Evolutionary conservation across 23 tunicate genomes (phyloP), one percentile per base, ranked within the genome.

Genomic region (Trididemnum clinides): DNA sequence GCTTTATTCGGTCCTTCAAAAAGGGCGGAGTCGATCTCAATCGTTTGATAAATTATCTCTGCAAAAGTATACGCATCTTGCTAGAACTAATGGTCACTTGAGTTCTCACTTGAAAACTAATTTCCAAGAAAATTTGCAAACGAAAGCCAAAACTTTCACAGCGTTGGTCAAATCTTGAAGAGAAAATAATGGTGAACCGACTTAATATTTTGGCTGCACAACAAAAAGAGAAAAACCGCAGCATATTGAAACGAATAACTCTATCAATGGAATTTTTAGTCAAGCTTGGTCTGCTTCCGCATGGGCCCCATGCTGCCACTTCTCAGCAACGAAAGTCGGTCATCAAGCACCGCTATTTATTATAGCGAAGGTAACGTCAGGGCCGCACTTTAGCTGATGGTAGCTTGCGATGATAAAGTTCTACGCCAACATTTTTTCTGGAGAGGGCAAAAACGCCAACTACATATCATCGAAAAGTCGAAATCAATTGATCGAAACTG

Each of bases 161-260:
- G 6, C 18, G 6, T 6, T 21, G 23, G 69, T 59, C 27, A 59
- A 59, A 59, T 59, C 27, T 59, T 21, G 21, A n/a, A n/a, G 21
- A 59, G 69, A 26, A 59, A 59, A 59, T 18, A 4, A 12, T 59
- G 4, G 69, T 19, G 69, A 59, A 59, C 69, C 18, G 69, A 21
- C 21, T n/a, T 59, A 59, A 59, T 59, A 21, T 21, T 59, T 18
- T 26, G 21, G 69, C 69, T 12, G 21, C 69, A 59, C 18, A 59
- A 59, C n/a, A n/a, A n/a, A n/a, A n/a, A 59, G 27, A 59, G 23
- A 59, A 12, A 59, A 59, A 59, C 6, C 27, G 69, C 26, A 59
- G 69, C 69, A 59, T 59, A 59, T 59, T 59, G 69, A 22, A 26
- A 59, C 69, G 21, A 59, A 59, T 59, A 59, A n/a, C 18, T 59